A percentile compares a stretch with the other conserved stretches of the same genome.
Conservation (phyloP, 2,113 vertebrate species). For the Gallinago undulata region DNA sequence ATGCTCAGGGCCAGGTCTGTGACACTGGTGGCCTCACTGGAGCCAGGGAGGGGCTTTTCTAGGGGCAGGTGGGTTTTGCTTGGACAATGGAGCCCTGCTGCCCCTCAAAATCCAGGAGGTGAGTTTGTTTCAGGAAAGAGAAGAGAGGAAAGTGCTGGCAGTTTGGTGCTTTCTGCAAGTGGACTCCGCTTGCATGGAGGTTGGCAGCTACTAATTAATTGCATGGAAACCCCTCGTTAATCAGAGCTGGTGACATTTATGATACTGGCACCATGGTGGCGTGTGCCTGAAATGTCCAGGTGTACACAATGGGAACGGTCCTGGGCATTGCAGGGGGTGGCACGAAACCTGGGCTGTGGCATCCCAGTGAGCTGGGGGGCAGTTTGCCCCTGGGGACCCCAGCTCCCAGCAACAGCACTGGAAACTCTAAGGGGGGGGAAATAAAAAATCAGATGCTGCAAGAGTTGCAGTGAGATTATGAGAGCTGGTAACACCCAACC, state of each 20-base stretch:
- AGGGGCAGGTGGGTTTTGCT: neutral
- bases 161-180: neutral
- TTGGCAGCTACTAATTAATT: neutral
- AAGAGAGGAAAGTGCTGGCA: neutral
- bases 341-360: neutral
- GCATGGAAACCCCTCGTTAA: fast-evolving
- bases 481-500: neutral
- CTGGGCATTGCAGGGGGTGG: neutral
- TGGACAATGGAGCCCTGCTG: fast-evolving
- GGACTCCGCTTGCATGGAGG: neutral
- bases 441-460: neutral
- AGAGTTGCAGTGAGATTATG: neutral
- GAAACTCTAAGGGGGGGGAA: neutral
- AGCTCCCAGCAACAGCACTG: neutral
- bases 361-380: neutral
- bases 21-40: fast-evolving
- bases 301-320: fast-evolving
- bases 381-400: neutral
- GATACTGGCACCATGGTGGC: neutral
- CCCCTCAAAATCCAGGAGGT: neutral
- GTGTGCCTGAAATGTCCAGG: neutral
- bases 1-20: neutral
- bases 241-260: neutral
- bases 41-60: neutral
- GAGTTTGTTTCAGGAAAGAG: neutral